Evolutionary conservation across 2,113 vertebrate genomes (phyloP), one percentile per base, ranked within the genome.

Genomic region (Azemiops feae): DNA sequence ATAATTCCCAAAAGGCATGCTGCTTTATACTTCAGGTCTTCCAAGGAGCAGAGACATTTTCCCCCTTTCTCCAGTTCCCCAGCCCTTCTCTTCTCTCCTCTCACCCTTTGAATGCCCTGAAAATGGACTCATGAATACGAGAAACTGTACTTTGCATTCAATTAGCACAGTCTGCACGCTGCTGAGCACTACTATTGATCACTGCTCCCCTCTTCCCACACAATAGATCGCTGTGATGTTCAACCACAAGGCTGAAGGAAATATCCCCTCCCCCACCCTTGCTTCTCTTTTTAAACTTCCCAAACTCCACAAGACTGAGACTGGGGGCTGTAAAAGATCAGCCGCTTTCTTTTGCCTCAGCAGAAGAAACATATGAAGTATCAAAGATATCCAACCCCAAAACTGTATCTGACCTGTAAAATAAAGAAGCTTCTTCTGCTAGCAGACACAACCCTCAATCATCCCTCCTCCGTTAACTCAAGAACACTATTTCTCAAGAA

Each of bases 161-260:
- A 98, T 98, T 97, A 98, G 96, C 97, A 97, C 95, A 52, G 94
- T 94, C 96, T 96, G 96, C 95, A 91, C 93, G 94, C 97, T 43
- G 95, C 97, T 96, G 97, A 92, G 96, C 85, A 89, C 1, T 22
- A 5, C 0, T 6, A 97, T 97, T 3, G 97, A 98, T 96, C 23
- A 0, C 6, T 34, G 27, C 1, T 89, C 60, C 12, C 88, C 94
- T 89, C 58, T 93, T 92, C 47, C 23, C 54, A 92, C 20, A 91
- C 16, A 39, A 94, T 90, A 96, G 43, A 94, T 91, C 87, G 81
- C 95, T 95, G 94, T 95, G 96, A 92, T 92, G 89, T 85, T 95
- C 94, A 92, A 89, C 89, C 0, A 69, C 39, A 7, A 92, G 91
- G 93, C 94, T 95, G 9, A 57, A 92, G 57, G 1, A 23, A 87